These are phyloP conservation scores for Discoglossus pictus DNA, from an alignment of 2,797 vertebrate species.

Conservation along the genomic window DNA sequence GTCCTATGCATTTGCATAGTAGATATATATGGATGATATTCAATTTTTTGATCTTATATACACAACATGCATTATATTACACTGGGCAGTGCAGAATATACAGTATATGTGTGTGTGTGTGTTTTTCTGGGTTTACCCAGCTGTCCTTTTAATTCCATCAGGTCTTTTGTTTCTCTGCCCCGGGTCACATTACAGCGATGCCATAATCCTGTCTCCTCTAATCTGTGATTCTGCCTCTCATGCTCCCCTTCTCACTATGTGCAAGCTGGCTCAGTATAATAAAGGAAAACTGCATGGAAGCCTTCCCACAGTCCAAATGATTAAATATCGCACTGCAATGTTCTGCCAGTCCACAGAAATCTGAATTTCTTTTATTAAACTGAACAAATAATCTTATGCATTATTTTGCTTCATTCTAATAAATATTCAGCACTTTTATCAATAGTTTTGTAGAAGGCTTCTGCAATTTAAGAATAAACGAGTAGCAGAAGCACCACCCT, in stretches of 20 bases:
- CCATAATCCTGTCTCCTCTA: conserved; percentile 28
- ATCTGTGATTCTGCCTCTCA: conserved; percentile 24
- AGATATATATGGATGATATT: too few relatives aligned
- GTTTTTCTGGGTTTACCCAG: background rate
- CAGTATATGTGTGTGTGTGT: too few relatives aligned
- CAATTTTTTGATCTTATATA: too few relatives aligned
- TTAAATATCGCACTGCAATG: background rate
- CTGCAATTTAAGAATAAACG: too few relatives aligned
- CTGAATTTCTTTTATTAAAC: background rate
- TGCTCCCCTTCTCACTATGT: background rate
- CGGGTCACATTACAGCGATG: conserved; percentile 26
- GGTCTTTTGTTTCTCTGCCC: conserved; percentile 3
- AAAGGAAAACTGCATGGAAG: background rate
- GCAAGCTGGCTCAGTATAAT: conserved; percentile 5
- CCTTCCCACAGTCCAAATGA: background rate
- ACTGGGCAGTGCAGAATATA: too few relatives aligned
- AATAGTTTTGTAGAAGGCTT: too few relatives aligned
- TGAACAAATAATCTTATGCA: too few relatives aligned
- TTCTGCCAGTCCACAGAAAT: background rate
- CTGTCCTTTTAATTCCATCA: conserved; percentile 9
- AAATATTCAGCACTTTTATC: too few relatives aligned
- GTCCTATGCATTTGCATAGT: too few relatives aligned
- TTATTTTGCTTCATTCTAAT: too few relatives aligned
- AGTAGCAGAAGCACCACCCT: too few relatives aligned
- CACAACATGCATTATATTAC: too few relatives aligned